These are phyloP conservation scores for Drosophila persimilis DNA, from an alignment of 1,140 invertebrate genomes.

Conservation along the genomic window DNA sequence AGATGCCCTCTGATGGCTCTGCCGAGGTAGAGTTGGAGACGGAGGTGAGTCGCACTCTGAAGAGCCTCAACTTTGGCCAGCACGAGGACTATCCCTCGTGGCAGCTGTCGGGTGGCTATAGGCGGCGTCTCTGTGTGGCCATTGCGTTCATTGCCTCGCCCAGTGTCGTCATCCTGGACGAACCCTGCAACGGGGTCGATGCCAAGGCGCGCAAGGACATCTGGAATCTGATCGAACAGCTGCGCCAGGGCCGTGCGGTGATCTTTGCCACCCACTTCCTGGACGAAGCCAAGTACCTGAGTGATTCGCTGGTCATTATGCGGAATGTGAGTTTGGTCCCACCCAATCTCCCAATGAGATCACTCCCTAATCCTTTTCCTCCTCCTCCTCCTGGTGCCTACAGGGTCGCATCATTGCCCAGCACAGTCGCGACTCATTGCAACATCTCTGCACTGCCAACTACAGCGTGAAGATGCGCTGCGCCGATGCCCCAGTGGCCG, in stretches of 20 bases:
- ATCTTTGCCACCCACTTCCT: slow-evolving; percentile 89
- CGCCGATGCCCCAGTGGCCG: slow-evolving; percentile 34
- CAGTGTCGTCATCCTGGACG: slow-evolving; percentile 92
- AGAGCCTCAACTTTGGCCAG: slow-evolving; percentile 85
- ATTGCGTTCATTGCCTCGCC: slow-evolving; percentile 87
- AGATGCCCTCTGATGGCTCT: slow-evolving; percentile 23
- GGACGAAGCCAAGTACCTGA: slow-evolving; percentile 87
- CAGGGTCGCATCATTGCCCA: slow-evolving; percentile 80
- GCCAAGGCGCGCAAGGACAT: slow-evolving; percentile 89
- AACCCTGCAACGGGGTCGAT: slow-evolving; percentile 92
- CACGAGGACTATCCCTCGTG: slow-evolving; percentile 84
- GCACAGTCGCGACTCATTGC: slow-evolving; percentile 72
- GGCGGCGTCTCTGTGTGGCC: slow-evolving; percentile 86
- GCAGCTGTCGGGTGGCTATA: slow-evolving; percentile 86
- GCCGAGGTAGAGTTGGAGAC: slow-evolving; percentile 9
- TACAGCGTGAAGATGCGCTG: slow-evolving; percentile 65
- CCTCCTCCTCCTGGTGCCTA: background rate
- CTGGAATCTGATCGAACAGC: slow-evolving; percentile 89
- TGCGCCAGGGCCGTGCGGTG: slow-evolving; percentile 87
- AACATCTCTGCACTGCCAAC: slow-evolving; percentile 63
- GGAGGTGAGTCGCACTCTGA: slow-evolving; percentile 84
- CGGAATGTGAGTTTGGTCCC: slow-evolving; percentile 83
- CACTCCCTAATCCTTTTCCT: background rate
- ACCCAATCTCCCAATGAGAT: too few species aligned
- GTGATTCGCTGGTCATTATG: slow-evolving; percentile 87